Evolutionary conservation across 2,797 vertebrate genomes (phyloP).

Genomic region (Eremophila alpestris): DNA sequence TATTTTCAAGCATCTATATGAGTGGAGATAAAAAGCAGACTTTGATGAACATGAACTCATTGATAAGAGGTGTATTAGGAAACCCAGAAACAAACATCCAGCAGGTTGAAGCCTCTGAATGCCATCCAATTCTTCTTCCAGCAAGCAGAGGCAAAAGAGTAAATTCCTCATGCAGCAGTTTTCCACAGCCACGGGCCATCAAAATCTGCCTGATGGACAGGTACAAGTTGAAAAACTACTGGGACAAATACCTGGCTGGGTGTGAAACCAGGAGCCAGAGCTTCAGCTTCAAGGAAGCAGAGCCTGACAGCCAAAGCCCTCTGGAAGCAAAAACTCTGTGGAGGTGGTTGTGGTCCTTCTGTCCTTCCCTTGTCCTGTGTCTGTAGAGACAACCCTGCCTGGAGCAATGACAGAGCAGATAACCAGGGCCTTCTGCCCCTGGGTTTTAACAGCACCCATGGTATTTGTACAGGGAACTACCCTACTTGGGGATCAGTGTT

Average conservation of each 20-base stretch:
- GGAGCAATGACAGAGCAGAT: neutral
- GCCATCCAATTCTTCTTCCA: neutral
- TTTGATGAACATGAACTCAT: neutral
- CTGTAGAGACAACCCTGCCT: neutral
- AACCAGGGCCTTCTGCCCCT: neutral
- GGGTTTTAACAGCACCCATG: neutral
- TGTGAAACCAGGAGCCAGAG: neutral
- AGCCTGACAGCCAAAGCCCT: neutral
- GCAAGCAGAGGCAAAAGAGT: neutral
- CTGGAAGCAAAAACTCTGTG: neutral
- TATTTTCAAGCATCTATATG: neutral
- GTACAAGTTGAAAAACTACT: neutral
- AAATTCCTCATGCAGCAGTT: neutral
- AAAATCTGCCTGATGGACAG: neutral
- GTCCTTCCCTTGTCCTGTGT: neutral
- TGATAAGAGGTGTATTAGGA: neutral
- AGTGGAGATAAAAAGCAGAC: neutral
- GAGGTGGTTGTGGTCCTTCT: neutral
- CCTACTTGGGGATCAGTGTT: neutral
- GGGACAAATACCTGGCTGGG: neutral
- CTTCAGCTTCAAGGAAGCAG: neutral
- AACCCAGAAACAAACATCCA: neutral
- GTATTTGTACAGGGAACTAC: neutral
- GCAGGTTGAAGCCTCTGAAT: neutral
- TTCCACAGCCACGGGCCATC: neutral